These are phyloP conservation scores for Mechanitis mazaeus DNA, from an alignment of 2,888 invertebrate species.

Conservation along the genomic window DNA sequence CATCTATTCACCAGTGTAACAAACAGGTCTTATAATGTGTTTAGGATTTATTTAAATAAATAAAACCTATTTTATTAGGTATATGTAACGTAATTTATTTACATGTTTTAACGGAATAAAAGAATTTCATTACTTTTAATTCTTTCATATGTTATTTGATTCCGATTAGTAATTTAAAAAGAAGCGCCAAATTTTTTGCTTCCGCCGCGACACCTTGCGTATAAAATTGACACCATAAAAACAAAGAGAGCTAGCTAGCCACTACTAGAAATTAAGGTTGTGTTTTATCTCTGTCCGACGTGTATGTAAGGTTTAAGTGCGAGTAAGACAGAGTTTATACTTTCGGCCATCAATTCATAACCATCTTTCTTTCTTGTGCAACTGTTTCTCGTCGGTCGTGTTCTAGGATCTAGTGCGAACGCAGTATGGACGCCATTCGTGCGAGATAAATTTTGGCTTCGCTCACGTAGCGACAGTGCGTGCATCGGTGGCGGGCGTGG, in stretches of 20 bases:
- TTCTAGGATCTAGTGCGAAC: conserved; percentile 70
- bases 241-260: conserved; percentile 73
- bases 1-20: too few species aligned
- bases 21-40: too few species aligned
- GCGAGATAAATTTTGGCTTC: conserved; percentile 65
- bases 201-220: conserved; percentile 51
- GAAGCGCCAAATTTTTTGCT: conserved; percentile 31
- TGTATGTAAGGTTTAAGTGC: conserved; percentile 35
- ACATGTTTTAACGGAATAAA: neutral
- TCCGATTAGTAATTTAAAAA: conserved; percentile 27
- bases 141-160: neutral
- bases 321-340: conserved; percentile 58
- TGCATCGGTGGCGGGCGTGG: conserved; percentile 36
- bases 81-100: too few species aligned
- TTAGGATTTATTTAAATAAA: too few species aligned
- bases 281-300: conserved; percentile 62
- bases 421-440: conserved; percentile 77
- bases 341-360: conserved; percentile 68
- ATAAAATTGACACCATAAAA: conserved; percentile 44
- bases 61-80: too few species aligned
- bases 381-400: conserved; percentile 75
- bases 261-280: conserved; percentile 70
- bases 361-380: conserved; percentile 77
- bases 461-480: conserved; percentile 51
- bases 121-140: neutral